Percentiles rank a stretch among this genome's conserved stretches.
Evolutionary conservation across 2,113 vertebrate species (phyloP).

Genomic region (Tauraco erythrolophus): DNA sequence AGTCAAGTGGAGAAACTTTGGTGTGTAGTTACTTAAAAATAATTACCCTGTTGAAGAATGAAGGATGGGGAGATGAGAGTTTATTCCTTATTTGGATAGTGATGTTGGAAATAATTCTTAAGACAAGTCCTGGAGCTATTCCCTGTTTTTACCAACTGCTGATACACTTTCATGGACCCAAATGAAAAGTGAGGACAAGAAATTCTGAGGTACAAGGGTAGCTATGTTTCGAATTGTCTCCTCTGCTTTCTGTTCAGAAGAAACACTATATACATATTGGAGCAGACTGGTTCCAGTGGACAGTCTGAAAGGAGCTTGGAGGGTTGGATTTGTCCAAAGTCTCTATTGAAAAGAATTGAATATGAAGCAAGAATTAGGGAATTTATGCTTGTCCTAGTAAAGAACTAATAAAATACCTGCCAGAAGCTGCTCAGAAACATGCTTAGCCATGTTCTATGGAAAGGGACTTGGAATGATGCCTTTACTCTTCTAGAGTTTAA

Average conservation of each 20-base stretch:
- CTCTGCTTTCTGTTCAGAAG: background rate
- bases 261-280: fast-evolving
- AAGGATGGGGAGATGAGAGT: background rate
- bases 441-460: background rate
- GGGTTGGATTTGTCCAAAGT: background rate
- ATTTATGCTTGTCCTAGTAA: background rate
- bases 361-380: background rate
- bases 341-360: background rate
- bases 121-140: background rate
- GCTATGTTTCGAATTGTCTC: background rate
- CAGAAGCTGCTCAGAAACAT: background rate
- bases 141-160: background rate
- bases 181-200: background rate
- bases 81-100: background rate
- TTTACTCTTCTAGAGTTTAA: background rate
- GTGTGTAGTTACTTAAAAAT: background rate
- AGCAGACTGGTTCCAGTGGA: background rate
- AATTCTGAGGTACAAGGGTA: background rate
- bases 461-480: background rate
- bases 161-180: background rate
- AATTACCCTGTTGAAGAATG: background rate
- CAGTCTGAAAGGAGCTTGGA: background rate
- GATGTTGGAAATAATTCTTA: background rate
- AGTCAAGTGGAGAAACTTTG: background rate
- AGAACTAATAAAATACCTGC: background rate